Evolutionary conservation across 2,113 vertebrate species (phyloP), one percentile per base, ranked within the genome.

Genomic region (Himantopus leucocephalus): DNA sequence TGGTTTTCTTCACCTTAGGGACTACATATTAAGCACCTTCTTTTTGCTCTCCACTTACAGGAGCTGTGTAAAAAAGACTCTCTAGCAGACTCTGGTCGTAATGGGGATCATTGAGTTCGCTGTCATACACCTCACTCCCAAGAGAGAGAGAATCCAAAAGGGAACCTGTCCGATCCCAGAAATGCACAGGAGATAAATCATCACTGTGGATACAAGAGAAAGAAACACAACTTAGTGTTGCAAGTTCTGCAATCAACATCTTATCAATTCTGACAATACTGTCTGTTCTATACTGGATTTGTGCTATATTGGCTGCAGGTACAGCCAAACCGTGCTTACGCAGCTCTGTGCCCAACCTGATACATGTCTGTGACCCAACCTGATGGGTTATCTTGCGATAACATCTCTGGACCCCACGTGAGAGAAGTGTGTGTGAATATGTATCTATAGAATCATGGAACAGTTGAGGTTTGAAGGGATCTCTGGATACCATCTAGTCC

Each of bases 21-120:
- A 79, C 14, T 3, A 22, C 29, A 8, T 12, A 26, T 52, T 22
- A 62, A 80, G 47, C 22, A 6, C 34, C 12, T 64, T 22, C 15
- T 15, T 39, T 18, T 14, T 47, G 35, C 9, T 58, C 30, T 35
- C 3, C 39, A 98, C 98, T 99, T 98, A 99, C 99, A 82, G 98
- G 97, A 83, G 93, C n/a, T 1, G 95, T 91, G 92, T 99, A 99
- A 92, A 99, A 99, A 50, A 99, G 97, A 85, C 98, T 99, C 97
- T 99, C 99, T 73, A 99, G 97, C 45, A 99, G 98, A 94, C 99
- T 99, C 97, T 99, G 98, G 96, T 99, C 99, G 20, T 99, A 99
- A 2, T 98, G 99, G 39, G 99, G 99, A 93, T 99, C 99, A 30
- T 97, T 99, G 7, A 98, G 98, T 4, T 99, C 99, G 43, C 99